Conservation (phyloP, 2,113 vertebrate genomes). For the Eulacestoma nigropectus region DNA sequence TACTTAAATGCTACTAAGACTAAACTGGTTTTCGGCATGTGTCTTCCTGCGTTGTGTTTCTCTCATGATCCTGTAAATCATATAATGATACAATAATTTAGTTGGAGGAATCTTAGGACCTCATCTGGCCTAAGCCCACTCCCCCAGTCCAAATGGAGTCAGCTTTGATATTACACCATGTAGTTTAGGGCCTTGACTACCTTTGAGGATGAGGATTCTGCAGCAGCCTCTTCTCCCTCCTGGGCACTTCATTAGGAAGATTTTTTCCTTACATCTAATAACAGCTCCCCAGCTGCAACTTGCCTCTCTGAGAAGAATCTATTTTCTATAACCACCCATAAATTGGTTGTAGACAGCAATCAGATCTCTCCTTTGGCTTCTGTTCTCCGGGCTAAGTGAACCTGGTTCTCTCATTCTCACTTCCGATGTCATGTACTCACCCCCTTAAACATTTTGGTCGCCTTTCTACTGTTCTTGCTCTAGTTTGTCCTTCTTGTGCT, state of each 20-base stretch:
- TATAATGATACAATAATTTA: neutral
- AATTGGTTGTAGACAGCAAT: neutral
- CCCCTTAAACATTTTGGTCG: neutral
- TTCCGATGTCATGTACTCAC: neutral
- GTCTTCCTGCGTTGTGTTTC: neutral
- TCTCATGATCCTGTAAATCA: neutral
- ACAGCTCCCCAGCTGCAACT: neutral
- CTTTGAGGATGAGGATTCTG: neutral
- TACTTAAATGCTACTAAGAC: neutral
- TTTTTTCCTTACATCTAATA: neutral
- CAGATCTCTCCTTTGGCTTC: neutral
- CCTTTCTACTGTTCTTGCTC: neutral
- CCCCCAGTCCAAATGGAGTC: neutral
- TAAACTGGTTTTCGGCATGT: neutral
- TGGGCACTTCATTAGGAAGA: neutral
- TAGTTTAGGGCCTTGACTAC: neutral
- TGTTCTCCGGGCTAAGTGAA: neutral
- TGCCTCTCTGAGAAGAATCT: neutral
- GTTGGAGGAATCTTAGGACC: neutral
- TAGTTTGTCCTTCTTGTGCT: neutral
- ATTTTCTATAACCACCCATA: neutral
- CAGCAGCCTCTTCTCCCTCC: neutral
- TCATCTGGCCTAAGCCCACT: neutral
- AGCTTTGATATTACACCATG: neutral
- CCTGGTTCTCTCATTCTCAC: neutral